Base-by-base conservation (phyloP, 2,113 vertebrate species). In the Indri indri region DNA sequence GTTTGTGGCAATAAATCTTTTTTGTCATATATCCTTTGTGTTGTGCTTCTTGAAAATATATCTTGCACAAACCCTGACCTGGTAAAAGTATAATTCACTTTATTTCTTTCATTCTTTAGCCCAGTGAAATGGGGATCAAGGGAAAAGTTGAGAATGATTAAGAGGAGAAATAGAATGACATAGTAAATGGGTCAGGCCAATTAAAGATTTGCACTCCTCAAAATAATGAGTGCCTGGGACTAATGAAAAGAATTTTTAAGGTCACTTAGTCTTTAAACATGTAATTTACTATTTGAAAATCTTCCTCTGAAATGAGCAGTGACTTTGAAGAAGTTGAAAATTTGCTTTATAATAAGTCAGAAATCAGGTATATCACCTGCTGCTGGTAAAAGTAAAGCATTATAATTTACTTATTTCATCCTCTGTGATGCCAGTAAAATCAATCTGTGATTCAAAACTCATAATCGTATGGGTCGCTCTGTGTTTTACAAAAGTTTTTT, bases 241-340 rank as follows among this genome's bases (percentile, higher is more conserved):
- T 87, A 85, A 93, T 61, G 32, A 68, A 59, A 94, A 82, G 1
- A 90, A 74, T 61, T 68, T 45, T 74, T 68, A 85, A 76, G 47
- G 27, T 91, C 47, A 88, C 18, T 73, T 59, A 88, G n/a, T 84
- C n/a, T 88, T 88, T 91, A 61, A 79, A 93, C 25, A 74, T 54
- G 37, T 77, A 77, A 80, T 59, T 84, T 84, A 40, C 30, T 87
- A 76, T 54, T 90, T 95, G 25, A 93, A 73, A 80, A 63, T 81
- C 5, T 82, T 68, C 45, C 81, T 88, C 83, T 79, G 34, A 91
- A 91, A 93, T 23, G n/a, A 85, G 37, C 34, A 88, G 23, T 83
- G 71, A 37, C n/a, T 82, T 93, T 18, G 34, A 90, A 87, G 61
- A 95, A 77, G 7, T 79, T 82, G 5, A 6, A 77, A 73, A 73